A percentile compares a stretch with the other conserved stretches of the same genome.
phyloP scores from a whole-genome alignment of 92 coral and sea anemone species.

The Palythoa grandiflora region DNA sequence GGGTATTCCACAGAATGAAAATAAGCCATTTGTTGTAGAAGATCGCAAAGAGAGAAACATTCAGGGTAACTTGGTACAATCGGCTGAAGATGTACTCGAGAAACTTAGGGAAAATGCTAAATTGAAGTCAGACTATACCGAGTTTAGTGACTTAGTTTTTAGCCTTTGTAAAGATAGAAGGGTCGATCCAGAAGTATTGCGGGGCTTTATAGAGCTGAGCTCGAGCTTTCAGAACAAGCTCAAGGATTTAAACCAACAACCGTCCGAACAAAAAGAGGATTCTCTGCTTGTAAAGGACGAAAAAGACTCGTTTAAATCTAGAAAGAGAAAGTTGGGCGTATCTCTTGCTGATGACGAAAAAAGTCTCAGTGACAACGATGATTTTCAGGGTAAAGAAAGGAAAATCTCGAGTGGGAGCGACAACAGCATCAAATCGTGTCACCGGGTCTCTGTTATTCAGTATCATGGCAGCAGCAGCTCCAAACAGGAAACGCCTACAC shows the following conservation, averaged over 20 bases:
- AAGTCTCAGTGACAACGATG: neutral
- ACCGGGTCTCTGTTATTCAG: slow-evolving; percentile 86
- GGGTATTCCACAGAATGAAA: neutral
- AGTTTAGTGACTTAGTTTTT: slow-evolving; percentile 36
- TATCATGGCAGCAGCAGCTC: slow-evolving; percentile 67
- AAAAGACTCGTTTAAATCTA: neutral
- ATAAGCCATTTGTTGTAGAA: neutral
- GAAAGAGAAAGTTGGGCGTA: slow-evolving; percentile 21
- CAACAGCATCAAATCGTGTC: slow-evolving; percentile 57
- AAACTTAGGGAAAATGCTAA: slow-evolving; percentile 16
- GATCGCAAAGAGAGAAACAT: neutral
- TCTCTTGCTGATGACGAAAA: neutral
- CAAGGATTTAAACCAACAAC: slow-evolving; percentile 7
- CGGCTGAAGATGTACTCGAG: neutral
- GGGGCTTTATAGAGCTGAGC: slow-evolving; percentile 33
- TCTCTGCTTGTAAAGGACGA: neutral
- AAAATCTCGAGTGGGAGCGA: slow-evolving; percentile 34
- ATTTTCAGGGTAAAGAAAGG: slow-evolving; percentile 12
- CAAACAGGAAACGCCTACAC: slow-evolving; percentile 37
- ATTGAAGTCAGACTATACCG: neutral
- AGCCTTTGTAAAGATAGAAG: slow-evolving; percentile 28
- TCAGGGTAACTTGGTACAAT: neutral
- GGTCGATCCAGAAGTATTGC: slow-evolving; percentile 35
- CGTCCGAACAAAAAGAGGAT: neutral
- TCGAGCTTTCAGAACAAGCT: slow-evolving; percentile 21